Conservation (phyloP, 1,140 invertebrate species). For the Drosophila rufa region DNA sequence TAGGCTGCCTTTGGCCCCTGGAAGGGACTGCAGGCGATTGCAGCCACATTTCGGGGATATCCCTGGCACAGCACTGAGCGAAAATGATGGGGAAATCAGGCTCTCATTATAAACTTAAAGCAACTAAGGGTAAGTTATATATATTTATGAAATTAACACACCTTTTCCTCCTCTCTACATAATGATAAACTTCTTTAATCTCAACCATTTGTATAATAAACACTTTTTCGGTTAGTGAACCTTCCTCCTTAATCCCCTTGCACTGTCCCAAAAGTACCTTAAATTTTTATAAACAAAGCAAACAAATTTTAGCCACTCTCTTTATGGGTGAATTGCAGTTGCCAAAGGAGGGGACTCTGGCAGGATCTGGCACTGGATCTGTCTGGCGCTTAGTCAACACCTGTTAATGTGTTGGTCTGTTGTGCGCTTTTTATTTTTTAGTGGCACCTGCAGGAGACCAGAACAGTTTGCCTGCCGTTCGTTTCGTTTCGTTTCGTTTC, state of each 20-base stretch:
- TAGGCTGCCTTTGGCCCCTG: constrained; percentile 47
- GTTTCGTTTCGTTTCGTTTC: too few relatives aligned
- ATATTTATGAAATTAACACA: background rate
- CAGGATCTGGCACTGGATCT: constrained; percentile 1
- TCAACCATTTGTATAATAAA: background rate
- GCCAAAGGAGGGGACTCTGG: too few relatives aligned
- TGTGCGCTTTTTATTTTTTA: constrained; percentile 46
- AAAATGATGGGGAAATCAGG: background rate
- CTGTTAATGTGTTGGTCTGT: constrained; percentile 72
- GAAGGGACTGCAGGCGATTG: constrained; percentile 29
- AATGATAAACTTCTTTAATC: too few relatives aligned
- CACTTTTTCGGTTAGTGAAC: constrained; percentile 24
- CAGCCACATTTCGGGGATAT: constrained; percentile 60
- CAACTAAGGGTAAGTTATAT: background rate
- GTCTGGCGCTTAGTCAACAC: constrained; percentile 77
- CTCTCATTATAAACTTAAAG: accelerated
- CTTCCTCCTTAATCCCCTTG: background rate
- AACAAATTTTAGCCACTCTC: constrained; percentile 68
- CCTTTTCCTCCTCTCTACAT: background rate
- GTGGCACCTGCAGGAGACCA: constrained; percentile 24
- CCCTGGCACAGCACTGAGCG: constrained; percentile 24
- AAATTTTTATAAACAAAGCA: constrained; percentile 79
- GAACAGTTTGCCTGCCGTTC: constrained; percentile 16
- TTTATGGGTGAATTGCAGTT: constrained; percentile 31
- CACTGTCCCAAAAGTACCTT: constrained; percentile 56